Evolutionary conservation across 2,113 vertebrate genomes (phyloP).

Genomic region (Perca flavescens): DNA sequence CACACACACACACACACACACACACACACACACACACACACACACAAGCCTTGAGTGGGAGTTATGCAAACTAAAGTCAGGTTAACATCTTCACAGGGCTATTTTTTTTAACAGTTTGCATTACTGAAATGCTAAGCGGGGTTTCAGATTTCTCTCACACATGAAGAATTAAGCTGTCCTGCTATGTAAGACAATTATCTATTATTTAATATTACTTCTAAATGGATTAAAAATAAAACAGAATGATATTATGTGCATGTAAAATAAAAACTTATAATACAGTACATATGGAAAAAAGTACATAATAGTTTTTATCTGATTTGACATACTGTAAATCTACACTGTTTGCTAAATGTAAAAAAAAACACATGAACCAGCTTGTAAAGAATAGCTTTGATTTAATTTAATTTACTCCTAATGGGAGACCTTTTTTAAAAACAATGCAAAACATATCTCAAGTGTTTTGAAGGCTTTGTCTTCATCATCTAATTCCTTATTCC

Average conservation of each 20-base stretch:
- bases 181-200: background rate
- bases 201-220: background rate
- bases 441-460: too few relatives aligned
- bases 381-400: background rate
- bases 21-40: background rate
- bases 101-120: slow-evolving; percentile 74
- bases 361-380: background rate
- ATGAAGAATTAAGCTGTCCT: background rate
- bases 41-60: slow-evolving; percentile 13
- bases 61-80: slow-evolving; percentile 45
- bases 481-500: background rate
- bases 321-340: background rate
- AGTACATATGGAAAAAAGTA: too few relatives aligned
- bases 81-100: slow-evolving; percentile 48
- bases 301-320: background rate
- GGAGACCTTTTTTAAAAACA: background rate
- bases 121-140: slow-evolving; percentile 53
- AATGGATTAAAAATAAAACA: background rate
- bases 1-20: too few relatives aligned
- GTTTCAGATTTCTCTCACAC: slow-evolving; percentile 28
- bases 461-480: background rate
- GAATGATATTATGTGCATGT: background rate
- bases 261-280: too few relatives aligned
- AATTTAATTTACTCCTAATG: background rate
- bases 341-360: background rate